phyloP scores from a whole-genome alignment of 2,888 invertebrate genomes.

The Pandemis cinnamomeana region DNA sequence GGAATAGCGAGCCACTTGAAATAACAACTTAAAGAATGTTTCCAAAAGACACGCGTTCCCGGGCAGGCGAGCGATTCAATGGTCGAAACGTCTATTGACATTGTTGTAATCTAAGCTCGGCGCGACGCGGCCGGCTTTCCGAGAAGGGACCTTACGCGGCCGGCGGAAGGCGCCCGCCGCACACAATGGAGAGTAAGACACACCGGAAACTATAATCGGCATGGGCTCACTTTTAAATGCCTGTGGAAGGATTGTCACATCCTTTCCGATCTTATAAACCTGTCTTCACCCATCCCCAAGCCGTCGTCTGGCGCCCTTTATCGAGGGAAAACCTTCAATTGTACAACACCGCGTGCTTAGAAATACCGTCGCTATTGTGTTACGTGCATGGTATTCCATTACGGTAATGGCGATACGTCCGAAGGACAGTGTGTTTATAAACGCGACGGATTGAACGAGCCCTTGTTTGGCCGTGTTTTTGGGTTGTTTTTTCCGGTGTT shows the following conservation, averaged over 20 bases:
- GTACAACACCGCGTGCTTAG: slow-evolving; percentile 56
- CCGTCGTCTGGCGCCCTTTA: slow-evolving; percentile 10
- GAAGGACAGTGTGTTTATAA: slow-evolving; percentile 53
- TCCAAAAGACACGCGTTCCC: slow-evolving; percentile 55
- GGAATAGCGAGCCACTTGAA: slow-evolving; percentile 41
- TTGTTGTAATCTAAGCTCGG: slow-evolving; percentile 71
- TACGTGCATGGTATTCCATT: slow-evolving; percentile 56
- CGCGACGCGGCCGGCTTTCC: slow-evolving; percentile 63
- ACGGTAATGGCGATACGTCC: slow-evolving; percentile 49
- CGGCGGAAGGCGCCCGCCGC: slow-evolving; percentile 59
- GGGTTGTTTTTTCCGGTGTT: slow-evolving; percentile 50
- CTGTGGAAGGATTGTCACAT: slow-evolving; percentile 55
- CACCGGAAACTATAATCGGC: slow-evolving; percentile 78
- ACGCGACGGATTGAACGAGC: slow-evolving; percentile 50
- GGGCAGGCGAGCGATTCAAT: slow-evolving; percentile 57
- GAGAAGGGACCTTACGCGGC: slow-evolving; percentile 65
- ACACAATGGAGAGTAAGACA: slow-evolving; percentile 70
- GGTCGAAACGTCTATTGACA: slow-evolving; percentile 69
- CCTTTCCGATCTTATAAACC: slow-evolving; percentile 56
- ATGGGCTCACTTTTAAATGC: slow-evolving; percentile 65
- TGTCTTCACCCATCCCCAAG: slow-evolving; percentile 49
- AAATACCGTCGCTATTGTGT: slow-evolving; percentile 51
- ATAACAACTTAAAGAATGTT: slow-evolving; percentile 52
- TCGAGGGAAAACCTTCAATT: slow-evolving; percentile 48
- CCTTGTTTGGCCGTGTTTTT: slow-evolving; percentile 39